A percentile compares a stretch with the other conserved stretches of the same genome.
phyloP scores from a whole-genome alignment of 2,113 vertebrate species.

The Speoplatyrhinus poulsoni region DNA sequence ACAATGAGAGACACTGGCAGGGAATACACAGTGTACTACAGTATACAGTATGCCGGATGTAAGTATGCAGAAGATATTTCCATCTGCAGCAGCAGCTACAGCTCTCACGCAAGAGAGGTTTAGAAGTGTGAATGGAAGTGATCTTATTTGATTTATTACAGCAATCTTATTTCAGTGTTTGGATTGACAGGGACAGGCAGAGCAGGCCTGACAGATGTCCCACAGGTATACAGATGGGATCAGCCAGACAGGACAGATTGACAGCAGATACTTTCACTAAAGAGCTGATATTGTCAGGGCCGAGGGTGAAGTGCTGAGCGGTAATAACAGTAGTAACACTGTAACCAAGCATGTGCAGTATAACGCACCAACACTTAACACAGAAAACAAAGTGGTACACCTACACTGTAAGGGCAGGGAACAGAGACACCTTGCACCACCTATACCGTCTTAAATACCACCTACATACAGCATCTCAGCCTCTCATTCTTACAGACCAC shows the following conservation, averaged over 20 bases:
- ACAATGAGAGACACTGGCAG: not conserved
- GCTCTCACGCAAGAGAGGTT: constrained; percentile 29
- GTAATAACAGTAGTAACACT: constrained; percentile 27
- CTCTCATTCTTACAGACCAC: no score
- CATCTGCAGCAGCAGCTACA: constrained; percentile 13
- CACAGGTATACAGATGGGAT: constrained; percentile 54
- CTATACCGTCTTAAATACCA: no score
- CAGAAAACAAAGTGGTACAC: constrained; percentile 50
- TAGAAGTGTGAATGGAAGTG: constrained; percentile 34
- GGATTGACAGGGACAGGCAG: constrained; percentile 31
- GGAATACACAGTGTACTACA: not conserved
- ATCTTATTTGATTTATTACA: constrained; percentile 13
- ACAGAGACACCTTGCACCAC: constrained; percentile 17
- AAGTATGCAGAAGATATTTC: constrained; percentile 24
- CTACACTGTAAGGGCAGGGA: constrained; percentile 46
- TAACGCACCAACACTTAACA: constrained; percentile 36
- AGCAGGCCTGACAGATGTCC: constrained; percentile 29
- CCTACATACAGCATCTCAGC: no score
- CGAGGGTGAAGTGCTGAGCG: constrained; percentile 23
- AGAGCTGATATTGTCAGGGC: constrained; percentile 8
- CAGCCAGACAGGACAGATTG: constrained; percentile 35
- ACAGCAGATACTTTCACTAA: constrained; percentile 41
- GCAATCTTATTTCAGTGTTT: no score
- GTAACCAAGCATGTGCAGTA: constrained; percentile 35
- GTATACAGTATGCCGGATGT: not conserved